Evolutionary conservation across 2,113 vertebrate genomes (phyloP), one percentile per base, ranked within the genome.

Genomic region (Vanacampus margaritifer): DNA sequence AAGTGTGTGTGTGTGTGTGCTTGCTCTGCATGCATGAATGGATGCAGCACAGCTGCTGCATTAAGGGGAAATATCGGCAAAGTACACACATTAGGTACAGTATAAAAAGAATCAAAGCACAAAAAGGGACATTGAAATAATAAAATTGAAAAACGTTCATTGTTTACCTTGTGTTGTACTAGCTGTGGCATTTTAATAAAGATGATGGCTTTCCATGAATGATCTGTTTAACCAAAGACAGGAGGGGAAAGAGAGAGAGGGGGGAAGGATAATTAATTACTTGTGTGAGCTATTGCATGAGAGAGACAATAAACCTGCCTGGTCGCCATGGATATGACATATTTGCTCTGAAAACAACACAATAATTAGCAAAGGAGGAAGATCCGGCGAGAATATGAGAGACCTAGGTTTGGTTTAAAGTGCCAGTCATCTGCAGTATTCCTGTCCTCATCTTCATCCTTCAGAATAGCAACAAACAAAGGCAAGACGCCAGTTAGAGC

Each of bases 321-420:
- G 96, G 96, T 99, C 95, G 95, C 95, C 95, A 99, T 98, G 95
- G 96, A 98, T 99, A 99, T 99, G 96, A 98, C 96, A 99, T 99
- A 98, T 98, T 98, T 99, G 95, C 95, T 98, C 94, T 95, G 95
- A 98, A 99, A 99, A 99, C 97, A 98, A 99, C 97, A 99, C 95
- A 98, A 99, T 99, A 98, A 99, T 99, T 98, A 99, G 96, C 96
- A 97, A 98, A 97, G 95, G 94, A 94, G 96, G 97, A 96, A 96
- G 96, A 98, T 98, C 96, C 95, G 93, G 96, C 89, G 94, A 97
- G 96, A 98, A 97, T 98, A 96, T 94, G 95, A 94, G 94, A 96
- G 98, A 95, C 95, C 93, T 80, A 89, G 94, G 92, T 94, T 98
- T 98, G 94, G 92, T 94, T 98, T 98, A 98, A 98, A 96, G 96